These are phyloP conservation scores for Luffia ferchaultella DNA, from an alignment of 2,888 invertebrate genomes.

Conservation along the genomic window DNA sequence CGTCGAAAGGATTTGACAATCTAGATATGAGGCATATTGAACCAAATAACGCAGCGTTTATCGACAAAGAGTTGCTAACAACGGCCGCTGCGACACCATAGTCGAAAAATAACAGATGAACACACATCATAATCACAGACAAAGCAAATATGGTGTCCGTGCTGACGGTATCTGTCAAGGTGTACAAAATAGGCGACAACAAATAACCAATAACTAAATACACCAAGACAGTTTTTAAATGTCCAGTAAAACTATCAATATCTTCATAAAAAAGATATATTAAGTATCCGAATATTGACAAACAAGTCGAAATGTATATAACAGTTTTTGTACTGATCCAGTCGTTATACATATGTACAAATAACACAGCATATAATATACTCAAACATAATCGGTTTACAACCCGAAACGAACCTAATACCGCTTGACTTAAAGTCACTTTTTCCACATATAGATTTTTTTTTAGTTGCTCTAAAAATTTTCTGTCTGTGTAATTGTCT, in stretches of 20 bases:
- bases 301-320: constrained; percentile 61
- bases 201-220: constrained; percentile 89
- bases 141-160: constrained; percentile 97
- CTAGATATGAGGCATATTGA: constrained; percentile 95
- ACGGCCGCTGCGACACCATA: constrained; percentile 90
- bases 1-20: constrained; percentile 83
- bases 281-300: constrained; percentile 70
- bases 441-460: constrained; percentile 84
- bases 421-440: constrained; percentile 67
- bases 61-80: constrained; percentile 89
- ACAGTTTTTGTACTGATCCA: constrained; percentile 71
- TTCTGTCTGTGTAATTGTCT: constrained; percentile 91
- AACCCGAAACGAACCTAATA: constrained; percentile 80
- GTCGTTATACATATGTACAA: constrained; percentile 75
- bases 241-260: constrained; percentile 43
- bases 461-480: constrained; percentile 81
- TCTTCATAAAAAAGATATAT: constrained; percentile 54
- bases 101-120: constrained; percentile 92
- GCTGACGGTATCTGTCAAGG: constrained; percentile 94
- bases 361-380: constrained; percentile 75
- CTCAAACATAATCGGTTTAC: constrained; percentile 83
- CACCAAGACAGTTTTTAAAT: constrained; percentile 80
- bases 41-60: constrained; percentile 95
- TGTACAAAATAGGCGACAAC: constrained; percentile 91
- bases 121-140: constrained; percentile 84